Base-by-base conservation (phyloP, 1,140 invertebrate species). In the Ceratina australensis region DNA sequence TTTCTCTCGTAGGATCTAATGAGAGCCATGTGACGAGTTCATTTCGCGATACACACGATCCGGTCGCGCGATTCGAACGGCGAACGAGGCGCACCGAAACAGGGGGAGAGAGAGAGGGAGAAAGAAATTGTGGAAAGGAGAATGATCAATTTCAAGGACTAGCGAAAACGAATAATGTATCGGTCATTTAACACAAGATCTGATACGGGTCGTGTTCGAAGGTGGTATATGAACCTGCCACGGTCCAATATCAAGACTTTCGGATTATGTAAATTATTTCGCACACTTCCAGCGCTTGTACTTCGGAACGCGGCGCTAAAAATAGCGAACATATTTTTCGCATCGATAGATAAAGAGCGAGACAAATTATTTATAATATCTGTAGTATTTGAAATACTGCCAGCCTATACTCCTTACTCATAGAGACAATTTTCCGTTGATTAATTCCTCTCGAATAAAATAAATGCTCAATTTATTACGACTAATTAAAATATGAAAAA, bases 181-280 rank as follows among this genome's bases (percentile, higher is more conserved):
- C 74, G 74, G 49, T 71, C 57, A 57, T 77, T 77, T 77, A 77
- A 77, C 67, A 71, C 74, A 52, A 77, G 74, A 77, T 77, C 74
- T 77, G 74, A 77, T 77, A 77, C 3, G 52, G 66, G n/a, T 28
- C 57, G 72, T 74, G 78, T 78, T 52, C 72, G 22, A 67, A 66
- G 63, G 71, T 82, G 78, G 52, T 83, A 66, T 69, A 77, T 73
- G 82, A 80, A 84, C 73, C 82, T 83, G 73, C 64, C 77, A 67
- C 67, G 47, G 47, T 72, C 67, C 57, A 72, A 61, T 77, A 77
- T 20, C 74, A n/a, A 42, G 66, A 63, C 74, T 71, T 77, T 77
- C 74, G 56, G 67, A 71, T 77, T 71, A 60, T 77, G 67, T 77
- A 77, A 77, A 71, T 77, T 63, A 71, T 52, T 77, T 71, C 47